Base-by-base conservation (phyloP, 2,888 invertebrate genomes). In the Argyra leucocephala region DNA sequence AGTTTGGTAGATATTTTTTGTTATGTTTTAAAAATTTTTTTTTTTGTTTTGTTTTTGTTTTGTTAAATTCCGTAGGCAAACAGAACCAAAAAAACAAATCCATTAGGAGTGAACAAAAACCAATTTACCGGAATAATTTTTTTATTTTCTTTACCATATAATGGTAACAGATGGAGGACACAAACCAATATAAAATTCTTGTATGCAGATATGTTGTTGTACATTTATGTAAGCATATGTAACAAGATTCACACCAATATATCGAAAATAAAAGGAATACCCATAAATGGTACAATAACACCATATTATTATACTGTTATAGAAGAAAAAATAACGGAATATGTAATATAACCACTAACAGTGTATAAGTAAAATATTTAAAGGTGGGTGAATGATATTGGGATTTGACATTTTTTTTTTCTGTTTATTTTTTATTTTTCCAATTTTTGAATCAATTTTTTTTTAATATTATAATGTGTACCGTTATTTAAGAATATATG, bases 101-200 rank as follows among this genome's bases (percentile, higher is more conserved):
- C 48, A 48, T 48, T 48, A 48, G 48, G 48, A 48, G 48, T 48
- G 48, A 48, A 48, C 48, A 48, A 48, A 48, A 48, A 48, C 48
- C 48, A 48, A 48, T 48, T 48, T 48, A 48, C n/a, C 15, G 48
- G 48, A 48, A 48, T 48, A 48, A 48, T 12, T 18, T 37, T 37
- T 3, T 37, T 5, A 48, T 15, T 48, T 48, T 18, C 18, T 12
- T 48, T 12, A 15, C 18, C 9, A 18, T 48, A 48, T 48, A 48
- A 48, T 15, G 18, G 48, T 48, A 48, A 48, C 48, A 48, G 12
- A 48, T 48, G 12, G 48, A 48, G n/a, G 5, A 48, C 48, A 48
- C 48, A 48, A 48, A 48, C 48, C 48, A 48, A 48, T 48, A 48
- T 48, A 48, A 48, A 18, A n/a, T 15, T 48, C 5, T 48, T 48